Conservation (phyloP, 2,797 vertebrate species). For the Mus caroli region DNA sequence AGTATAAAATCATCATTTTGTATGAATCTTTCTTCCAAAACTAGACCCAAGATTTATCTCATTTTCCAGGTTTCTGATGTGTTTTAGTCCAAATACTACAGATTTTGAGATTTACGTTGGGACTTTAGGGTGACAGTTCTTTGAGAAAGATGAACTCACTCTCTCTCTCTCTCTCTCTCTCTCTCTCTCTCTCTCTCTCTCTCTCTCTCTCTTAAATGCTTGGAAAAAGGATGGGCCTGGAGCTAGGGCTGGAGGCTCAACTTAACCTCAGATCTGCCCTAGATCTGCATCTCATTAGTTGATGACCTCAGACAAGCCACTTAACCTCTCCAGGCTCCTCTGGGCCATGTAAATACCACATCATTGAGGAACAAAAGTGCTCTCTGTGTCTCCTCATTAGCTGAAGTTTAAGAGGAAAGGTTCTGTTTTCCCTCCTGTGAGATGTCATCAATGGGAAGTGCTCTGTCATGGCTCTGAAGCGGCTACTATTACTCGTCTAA, state of each 20-base stretch:
- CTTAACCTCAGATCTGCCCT: constrained; percentile 13
- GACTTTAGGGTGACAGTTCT: background rate
- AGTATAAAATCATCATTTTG: background rate
- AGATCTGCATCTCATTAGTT: constrained; percentile 55
- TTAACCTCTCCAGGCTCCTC: constrained; percentile 59
- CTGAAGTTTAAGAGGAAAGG: constrained; percentile 54
- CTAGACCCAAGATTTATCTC: background rate
- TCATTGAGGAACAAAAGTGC: constrained; percentile 43
- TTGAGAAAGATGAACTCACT: too few relatives aligned
- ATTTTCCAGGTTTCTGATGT: background rate
- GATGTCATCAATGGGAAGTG: background rate
- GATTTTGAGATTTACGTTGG: constrained; percentile 5
- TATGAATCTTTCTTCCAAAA: constrained; percentile 3
- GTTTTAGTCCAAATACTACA: constrained; percentile 38
- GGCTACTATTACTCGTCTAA: background rate
- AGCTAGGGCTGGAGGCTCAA: background rate
- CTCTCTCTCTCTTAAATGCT: background rate
- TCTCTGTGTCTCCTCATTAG: constrained; percentile 57
- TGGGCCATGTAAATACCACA: background rate
- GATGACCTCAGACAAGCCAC: constrained; percentile 58
- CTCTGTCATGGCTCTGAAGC: constrained; percentile 1
- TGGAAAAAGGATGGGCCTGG: background rate
- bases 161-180: too few relatives aligned
- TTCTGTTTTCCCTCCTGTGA: constrained; percentile 59
- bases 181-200: too few relatives aligned